Conservation (phyloP, 2,797 vertebrate genomes). For the Calcarius lapponicus region DNA sequence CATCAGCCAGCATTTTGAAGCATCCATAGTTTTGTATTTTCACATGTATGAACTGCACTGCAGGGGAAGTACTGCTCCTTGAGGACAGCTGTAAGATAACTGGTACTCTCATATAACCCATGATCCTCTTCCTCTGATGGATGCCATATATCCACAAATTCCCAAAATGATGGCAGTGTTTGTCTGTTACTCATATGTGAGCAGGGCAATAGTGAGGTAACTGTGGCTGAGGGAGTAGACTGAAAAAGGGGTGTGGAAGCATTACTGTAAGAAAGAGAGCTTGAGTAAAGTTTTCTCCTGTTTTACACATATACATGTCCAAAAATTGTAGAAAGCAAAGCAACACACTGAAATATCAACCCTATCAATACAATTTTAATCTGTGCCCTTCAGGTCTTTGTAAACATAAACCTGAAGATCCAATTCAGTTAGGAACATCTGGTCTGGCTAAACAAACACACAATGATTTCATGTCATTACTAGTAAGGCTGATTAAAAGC, state of each 20-base stretch:
- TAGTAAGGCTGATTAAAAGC: background rate
- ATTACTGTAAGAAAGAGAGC: background rate
- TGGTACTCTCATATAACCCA: background rate
- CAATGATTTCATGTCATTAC: background rate
- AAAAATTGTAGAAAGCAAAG: background rate
- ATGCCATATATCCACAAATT: background rate
- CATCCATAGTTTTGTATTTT: background rate
- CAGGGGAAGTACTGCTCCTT: background rate
- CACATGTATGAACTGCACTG: no score
- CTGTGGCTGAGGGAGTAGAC: background rate
- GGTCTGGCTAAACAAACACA: background rate
- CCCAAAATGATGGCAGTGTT: background rate
- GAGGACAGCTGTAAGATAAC: background rate
- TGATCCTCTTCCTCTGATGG: background rate
- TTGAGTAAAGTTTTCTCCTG: background rate
- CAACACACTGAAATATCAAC: background rate
- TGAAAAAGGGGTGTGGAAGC: background rate
- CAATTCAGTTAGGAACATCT: background rate
- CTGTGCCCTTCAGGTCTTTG: background rate
- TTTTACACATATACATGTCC: background rate
- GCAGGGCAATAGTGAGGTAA: background rate
- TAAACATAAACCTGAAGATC: background rate
- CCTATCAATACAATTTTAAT: background rate
- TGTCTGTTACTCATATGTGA: background rate
- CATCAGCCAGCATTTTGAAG: background rate